phyloP scores from a whole-genome alignment of 2,113 vertebrate genomes.

The Mastomys coucha region DNA sequence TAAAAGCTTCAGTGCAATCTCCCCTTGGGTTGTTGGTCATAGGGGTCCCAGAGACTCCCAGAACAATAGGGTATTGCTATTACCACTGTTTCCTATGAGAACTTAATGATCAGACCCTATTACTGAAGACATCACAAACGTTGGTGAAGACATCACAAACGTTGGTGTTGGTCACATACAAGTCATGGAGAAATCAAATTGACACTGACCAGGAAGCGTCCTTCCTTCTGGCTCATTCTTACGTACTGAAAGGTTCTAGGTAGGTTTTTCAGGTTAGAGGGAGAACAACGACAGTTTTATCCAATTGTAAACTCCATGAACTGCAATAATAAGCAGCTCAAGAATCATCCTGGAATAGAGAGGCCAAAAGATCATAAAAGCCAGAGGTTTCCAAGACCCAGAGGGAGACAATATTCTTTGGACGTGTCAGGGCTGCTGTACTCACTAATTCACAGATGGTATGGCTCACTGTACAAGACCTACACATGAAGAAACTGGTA shows the following conservation, averaged over 20 bases:
- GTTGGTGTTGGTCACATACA: background rate
- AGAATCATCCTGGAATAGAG: too few species aligned
- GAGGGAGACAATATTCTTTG: background rate
- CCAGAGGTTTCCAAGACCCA: background rate
- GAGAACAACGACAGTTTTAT: background rate
- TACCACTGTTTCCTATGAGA: background rate
- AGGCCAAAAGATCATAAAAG: background rate
- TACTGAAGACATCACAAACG: too few species aligned
- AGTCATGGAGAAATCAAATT: background rate
- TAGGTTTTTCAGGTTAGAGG: background rate
- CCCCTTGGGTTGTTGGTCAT: background rate
- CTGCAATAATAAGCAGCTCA: background rate
- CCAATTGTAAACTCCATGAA: background rate
- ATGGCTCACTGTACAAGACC: too few species aligned
- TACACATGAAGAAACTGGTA: background rate
- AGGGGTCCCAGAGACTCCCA: background rate
- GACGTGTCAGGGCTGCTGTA: background rate
- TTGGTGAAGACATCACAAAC: background rate
- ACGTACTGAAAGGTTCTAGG: background rate
- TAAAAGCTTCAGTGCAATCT: background rate
- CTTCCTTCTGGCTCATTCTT: background rate
- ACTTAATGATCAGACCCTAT: background rate
- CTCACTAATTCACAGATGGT: background rate
- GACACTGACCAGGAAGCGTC: background rate
- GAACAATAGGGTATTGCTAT: background rate